These are phyloP conservation scores for Aphidoletes aphidimyza DNA, from an alignment of 2,888 invertebrate species.

Conservation along the genomic window DNA sequence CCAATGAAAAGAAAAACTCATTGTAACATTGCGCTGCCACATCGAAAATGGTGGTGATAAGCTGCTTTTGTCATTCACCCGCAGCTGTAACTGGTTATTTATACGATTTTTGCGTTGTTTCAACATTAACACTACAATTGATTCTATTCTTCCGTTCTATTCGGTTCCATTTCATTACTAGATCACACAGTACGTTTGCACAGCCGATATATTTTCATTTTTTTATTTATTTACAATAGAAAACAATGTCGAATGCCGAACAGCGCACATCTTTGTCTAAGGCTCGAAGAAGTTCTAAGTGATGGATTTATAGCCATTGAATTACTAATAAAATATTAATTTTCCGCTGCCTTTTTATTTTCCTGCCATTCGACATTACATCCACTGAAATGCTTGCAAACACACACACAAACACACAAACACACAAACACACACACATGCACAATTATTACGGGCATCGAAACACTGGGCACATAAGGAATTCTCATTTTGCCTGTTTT, in stretches of 20 bases:
- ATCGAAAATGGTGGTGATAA: constrained; percentile 41
- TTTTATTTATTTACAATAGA: not conserved
- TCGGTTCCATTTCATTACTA: not conserved
- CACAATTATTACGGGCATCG: not conserved
- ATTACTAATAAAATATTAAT: constrained; percentile 34
- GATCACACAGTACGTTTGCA: not conserved
- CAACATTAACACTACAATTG: not conserved
- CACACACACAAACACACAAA: not conserved
- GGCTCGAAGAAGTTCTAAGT: not conserved
- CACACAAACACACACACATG: too few species aligned
- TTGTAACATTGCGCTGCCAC: not conserved
- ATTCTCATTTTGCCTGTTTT: not conserved
- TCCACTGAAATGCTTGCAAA: not conserved
- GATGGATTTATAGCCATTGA: constrained; percentile 28
- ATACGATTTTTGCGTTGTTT: not conserved
- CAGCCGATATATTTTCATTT: constrained; percentile 35
- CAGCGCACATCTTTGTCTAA: not conserved
- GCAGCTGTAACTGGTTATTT: constrained; percentile 26
- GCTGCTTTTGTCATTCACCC: constrained; percentile 27
- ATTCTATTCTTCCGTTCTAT: not conserved
- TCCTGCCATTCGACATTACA: not conserved
- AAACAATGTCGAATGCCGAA: not conserved
- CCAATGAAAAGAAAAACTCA: constrained; percentile 20
- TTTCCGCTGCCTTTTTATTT: not conserved
- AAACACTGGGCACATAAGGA: not conserved